Base-by-base conservation (phyloP, 23 tunicate species). In the Ascidia mentula region DNA sequence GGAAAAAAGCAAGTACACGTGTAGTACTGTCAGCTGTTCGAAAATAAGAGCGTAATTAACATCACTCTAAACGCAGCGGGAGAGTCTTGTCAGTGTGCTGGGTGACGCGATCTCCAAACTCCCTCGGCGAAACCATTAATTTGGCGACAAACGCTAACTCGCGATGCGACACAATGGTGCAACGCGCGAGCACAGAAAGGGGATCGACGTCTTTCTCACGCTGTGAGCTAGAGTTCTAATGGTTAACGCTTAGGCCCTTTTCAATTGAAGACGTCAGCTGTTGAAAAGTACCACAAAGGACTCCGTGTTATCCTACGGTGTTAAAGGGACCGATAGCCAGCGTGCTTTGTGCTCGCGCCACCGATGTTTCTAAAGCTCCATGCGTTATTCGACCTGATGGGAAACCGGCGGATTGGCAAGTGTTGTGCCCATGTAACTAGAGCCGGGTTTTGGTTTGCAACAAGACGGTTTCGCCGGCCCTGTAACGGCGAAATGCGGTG, bases 281-380 rank as follows among this genome's bases (percentile, higher is more conserved):
- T 53, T 53, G 65, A 53, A 53, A 53, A 53, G 65, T 53, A 28
- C 65, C 65, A 53, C 65, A 53, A 53, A 53, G 65, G 65, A 26
- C 1, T 28, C 24, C 65, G 65, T 53, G 65, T 53, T 53, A 20
- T 53, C 65, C 22, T 53, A 20, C 24, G 28, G 65, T 20, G 13
- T 53, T 53, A 53, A 53, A 53, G 65, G 65, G 28, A 26, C 65
- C 28, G 22, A 53, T 28, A 53, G 65, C 65, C 65, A 3, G 12
- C 28, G 65, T 53, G 65, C 65, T 20, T 53, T 53, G 65, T 53
- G 28, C 65, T 5, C 65, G 65, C 7, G 65, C 12, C 65, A 53
- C 22, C 22, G 65, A n/a, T n/a, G 28, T 26, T 53, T 53, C 65
- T 53, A 53, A 53, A 53, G 24, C 24, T 26, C 65, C n/a, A n/a